These are phyloP conservation scores for Cynaeus angustus DNA, from an alignment of 2,888 invertebrate genomes.

Conservation along the genomic window DNA sequence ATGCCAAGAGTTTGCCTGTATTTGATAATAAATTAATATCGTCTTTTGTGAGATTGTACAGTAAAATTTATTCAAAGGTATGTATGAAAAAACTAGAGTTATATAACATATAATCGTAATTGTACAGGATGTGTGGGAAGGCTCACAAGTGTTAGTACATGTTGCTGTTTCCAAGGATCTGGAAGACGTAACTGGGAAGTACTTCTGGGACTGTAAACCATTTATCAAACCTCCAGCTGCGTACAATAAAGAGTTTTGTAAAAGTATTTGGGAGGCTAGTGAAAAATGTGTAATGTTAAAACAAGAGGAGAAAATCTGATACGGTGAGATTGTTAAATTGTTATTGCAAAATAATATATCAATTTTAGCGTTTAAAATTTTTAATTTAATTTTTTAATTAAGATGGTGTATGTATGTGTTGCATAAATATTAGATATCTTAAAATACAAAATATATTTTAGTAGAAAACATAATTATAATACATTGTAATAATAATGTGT, in stretches of 20 bases:
- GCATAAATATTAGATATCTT: too few species aligned
- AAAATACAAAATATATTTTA: too few species aligned
- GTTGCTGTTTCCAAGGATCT: constrained; percentile 59
- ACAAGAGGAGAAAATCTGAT: neutral
- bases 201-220: constrained; percentile 53
- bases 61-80: neutral
- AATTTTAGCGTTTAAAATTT: too few species aligned
- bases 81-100: neutral
- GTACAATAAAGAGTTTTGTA: constrained; percentile 4
- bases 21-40: neutral
- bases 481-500: too few species aligned
- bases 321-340: neutral
- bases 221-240: constrained; percentile 1
- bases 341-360: too few species aligned
- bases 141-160: constrained; percentile 62
- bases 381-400: too few species aligned
- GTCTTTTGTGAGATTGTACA: neutral
- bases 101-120: neutral
- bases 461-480: too few species aligned
- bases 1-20: neutral
- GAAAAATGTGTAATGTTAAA: neutral
- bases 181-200: constrained; percentile 59
- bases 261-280: constrained; percentile 1
- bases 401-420: too few species aligned
- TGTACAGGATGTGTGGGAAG: constrained; percentile 54